Base-by-base conservation (phyloP, 2,888 invertebrate genomes). In the Smittia sp. region DNA sequence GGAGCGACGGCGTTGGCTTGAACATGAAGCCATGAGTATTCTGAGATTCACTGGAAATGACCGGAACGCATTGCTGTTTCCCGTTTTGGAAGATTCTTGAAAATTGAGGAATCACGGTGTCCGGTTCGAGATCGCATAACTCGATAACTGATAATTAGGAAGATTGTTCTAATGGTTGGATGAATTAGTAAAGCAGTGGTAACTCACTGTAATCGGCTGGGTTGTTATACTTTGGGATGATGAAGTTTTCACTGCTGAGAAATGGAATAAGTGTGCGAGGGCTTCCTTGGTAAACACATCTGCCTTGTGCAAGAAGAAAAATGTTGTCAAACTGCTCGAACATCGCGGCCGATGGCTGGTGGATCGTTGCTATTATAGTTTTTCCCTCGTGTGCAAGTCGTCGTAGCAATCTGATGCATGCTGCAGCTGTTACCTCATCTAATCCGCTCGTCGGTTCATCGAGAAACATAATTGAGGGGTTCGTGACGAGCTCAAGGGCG, bases 401-500 rank as follows among this genome's bases (percentile, higher is more conserved):
- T 24, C 83, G 83, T 58, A 89, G 79, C 65, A 89, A 78, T 63
- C 85, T 85, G 32, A 89, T 83, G 75, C 88, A 87, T 77, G 88
- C 86, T 0, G 84, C 81, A 0, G 88, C 87, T 0, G 89, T 86
- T 1, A 89, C 89, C 65, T 86, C 88, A 78, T 89, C 89, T 76
- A 89, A 78, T 0, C 89, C 89, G 76, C 89, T 89, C 0, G 93
- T 93, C 0, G 93, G 93, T 80, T 93, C 93, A 79, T 93, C 93
- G 77, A 93, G 85, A 80, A 92, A 93, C 84, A 93, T 90, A 20
- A 92, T 87, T 24, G 91, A 91, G 0, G 92, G 93, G 80, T 93
- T 93, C 80, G 92, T 92, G 74, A 94, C 90, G 76, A 93, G 82
- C 79, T 94, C 93, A 75, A 92, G 80, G 0, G 93, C 93, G 76